Evolutionary conservation across 2,113 vertebrate species (phyloP), one percentile per base, ranked within the genome.

Genomic region (Chaenocephalus aceratus): DNA sequence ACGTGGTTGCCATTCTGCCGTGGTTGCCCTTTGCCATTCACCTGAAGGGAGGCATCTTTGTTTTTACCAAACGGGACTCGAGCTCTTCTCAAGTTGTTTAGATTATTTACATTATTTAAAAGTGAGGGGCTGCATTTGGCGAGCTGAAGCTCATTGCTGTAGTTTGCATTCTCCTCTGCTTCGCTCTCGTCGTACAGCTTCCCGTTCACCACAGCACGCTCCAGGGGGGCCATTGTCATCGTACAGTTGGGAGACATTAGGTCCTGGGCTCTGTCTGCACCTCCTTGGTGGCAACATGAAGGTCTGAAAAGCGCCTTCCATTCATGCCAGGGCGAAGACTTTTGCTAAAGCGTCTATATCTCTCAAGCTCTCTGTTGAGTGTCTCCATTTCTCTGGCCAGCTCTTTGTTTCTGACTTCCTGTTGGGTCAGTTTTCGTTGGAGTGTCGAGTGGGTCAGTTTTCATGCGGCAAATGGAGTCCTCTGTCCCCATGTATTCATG

Each of bases 401-500:
- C 65, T 99, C 98, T 85, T 96, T 97, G 90, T 99, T 99, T 71
- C 96, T 94, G 72, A 96, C 96, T 90, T 99, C 98, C 89, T 99
- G 97, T 84, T 97, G 97, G 67, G 94, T 95, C 57, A 99, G 95
- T 87, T 97, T 99, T 79, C 96, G 97, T 71, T 99, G 97, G 85
- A 99, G 90, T 56, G 95, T 76, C 0, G 95, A 95, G 36, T 99
- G 97, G 97, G 80, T 99, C 97, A 45, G 95, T 96, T 84, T 95
- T 96, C 86, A 98, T 92, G 54, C 96, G 96, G 79, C 96, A 96
- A 48, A 99, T 96, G 2, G 96, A 93, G 64, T 98, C 96, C 83
- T 99, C 97, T 15, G 97, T 97, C 78, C 96, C 95, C 97, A 96
- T 97, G 49, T 97, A 97, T 62, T 97, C 97, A 36, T 98, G 97